Base-by-base conservation (phyloP, 2,888 invertebrate genomes). In the Heteromurus nitidus region DNA sequence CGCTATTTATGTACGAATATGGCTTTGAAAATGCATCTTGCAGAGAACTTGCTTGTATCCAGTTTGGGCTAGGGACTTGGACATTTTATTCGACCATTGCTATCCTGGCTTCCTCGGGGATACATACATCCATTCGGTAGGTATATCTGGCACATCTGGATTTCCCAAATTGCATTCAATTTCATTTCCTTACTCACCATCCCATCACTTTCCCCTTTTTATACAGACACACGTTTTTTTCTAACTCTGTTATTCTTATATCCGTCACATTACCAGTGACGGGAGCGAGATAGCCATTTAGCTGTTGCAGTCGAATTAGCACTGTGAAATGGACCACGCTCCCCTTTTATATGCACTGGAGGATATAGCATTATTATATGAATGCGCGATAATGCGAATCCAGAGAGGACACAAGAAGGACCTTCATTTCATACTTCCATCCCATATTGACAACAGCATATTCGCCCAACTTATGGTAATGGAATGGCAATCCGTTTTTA, bases 101-200 rank as follows among this genome's bases (percentile, higher is more conserved):
- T n/a, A n/a, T n/a, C n/a, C n/a, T n/a, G n/a, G n/a, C n/a, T n/a
- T n/a, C n/a, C n/a, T n/a, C n/a, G n/a, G n/a, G n/a, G n/a, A n/a
- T n/a, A n/a, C n/a, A n/a, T n/a, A n/a, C n/a, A n/a, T n/a, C n/a
- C n/a, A n/a, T n/a, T n/a, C n/a, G n/a, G n/a, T n/a, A n/a, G 20
- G 42, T 7, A 55, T 69, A 31, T 65, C 44, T 31, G 69, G 50
- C 77, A 77, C 77, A 77, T 77, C 77, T 77, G 77, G 77, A 30
- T 18, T 64, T 69, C 16, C 62, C 53, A 77, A 77, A 77, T 76
- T 76, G 76, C 60, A 58, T 30, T 30, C 50, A 58, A 55, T 77
- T 77, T 62, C 47, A 77, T 77, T 77, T 69, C 69, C 69, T 68
- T 70, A 70, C 64, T 64, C 31, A 22, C 31, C 62, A 47, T 68